phyloP scores from a whole-genome alignment of 2,113 vertebrate genomes.

The Ciconia maguari region DNA sequence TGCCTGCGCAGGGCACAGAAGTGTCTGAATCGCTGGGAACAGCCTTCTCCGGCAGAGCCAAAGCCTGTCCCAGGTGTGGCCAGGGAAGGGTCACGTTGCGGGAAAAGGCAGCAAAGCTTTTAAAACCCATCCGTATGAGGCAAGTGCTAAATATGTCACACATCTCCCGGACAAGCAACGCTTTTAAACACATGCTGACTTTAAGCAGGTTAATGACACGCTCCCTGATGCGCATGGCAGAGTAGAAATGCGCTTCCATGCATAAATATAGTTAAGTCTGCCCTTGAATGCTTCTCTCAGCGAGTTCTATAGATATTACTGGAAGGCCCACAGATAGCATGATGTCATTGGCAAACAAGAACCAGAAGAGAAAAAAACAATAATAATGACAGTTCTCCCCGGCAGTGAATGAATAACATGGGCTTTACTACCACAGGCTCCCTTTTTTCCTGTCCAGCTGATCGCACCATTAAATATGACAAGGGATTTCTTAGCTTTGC shows the following conservation, averaged over 20 bases:
- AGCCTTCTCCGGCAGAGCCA: background rate
- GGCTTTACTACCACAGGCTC: background rate
- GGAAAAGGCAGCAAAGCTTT: background rate
- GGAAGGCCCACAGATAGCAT: background rate
- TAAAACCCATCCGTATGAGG: background rate
- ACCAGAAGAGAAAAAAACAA: background rate
- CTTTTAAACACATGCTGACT: background rate
- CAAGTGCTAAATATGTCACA: background rate
- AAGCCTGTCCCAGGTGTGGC: background rate
- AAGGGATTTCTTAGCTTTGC: background rate
- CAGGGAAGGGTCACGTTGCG: background rate
- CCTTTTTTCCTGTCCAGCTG: background rate
- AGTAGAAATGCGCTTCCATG: background rate
- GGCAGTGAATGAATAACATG: background rate
- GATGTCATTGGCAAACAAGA: background rate
- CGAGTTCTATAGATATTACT: background rate
- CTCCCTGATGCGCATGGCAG: background rate
- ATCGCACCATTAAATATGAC: background rate
- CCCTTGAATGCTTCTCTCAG: background rate
- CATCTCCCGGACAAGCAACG: background rate
- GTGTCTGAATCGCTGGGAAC: accelerated
- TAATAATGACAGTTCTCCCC: background rate
- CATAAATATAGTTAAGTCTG: background rate
- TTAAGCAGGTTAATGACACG: background rate
- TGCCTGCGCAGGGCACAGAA: background rate